Conservation (phyloP, 2,797 vertebrate species). For the Sorex maritimensis region DNA sequence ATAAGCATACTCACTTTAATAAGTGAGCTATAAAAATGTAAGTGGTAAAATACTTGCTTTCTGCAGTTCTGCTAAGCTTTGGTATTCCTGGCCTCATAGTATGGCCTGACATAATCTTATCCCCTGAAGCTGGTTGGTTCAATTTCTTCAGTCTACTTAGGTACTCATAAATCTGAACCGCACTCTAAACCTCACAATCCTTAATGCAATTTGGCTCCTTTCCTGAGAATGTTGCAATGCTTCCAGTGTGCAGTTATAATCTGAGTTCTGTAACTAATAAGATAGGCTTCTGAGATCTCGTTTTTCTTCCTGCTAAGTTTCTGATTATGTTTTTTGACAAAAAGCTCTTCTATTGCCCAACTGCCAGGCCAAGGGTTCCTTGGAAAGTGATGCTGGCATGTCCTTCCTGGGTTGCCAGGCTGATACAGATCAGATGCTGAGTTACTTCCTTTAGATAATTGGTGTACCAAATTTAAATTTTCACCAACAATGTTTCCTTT, state of each 20-base stretch:
- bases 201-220: background rate
- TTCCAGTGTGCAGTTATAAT: background rate
- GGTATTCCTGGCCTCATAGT: background rate
- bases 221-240: background rate
- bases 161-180: slow-evolving; percentile 11
- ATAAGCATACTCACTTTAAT: background rate
- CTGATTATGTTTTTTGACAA: background rate
- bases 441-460: background rate
- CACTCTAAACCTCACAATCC: background rate
- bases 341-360: background rate
- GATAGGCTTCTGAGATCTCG: background rate
- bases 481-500: no score
- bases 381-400: background rate
- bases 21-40: background rate
- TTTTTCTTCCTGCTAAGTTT: background rate
- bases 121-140: background rate
- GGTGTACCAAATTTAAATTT: no score
- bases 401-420: background rate
- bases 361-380: background rate
- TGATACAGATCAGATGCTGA: background rate
- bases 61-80: background rate
- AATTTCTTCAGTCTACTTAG: background rate
- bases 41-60: background rate
- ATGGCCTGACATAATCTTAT: background rate
- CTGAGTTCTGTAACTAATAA: background rate